Evolutionary conservation across 2,113 vertebrate genomes (phyloP).

Genomic region (Lagenorhynchus albirostris): DNA sequence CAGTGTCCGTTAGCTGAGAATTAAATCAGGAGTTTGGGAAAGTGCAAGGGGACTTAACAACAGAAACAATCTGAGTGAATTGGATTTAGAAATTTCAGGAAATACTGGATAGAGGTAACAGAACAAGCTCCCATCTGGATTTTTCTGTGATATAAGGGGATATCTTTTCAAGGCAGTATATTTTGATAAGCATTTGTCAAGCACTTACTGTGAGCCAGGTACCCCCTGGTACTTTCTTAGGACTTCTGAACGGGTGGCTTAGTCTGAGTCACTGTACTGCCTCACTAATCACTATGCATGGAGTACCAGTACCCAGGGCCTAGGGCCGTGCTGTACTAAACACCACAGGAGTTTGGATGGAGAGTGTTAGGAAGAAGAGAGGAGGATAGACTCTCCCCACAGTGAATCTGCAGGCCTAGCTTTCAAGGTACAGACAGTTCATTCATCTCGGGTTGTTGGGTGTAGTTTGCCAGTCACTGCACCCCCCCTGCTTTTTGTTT

Average conservation of each 20-base stretch:
- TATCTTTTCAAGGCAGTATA: not conserved
- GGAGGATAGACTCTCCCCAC: constrained; percentile 29
- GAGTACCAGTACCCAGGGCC: not conserved
- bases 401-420: not conserved
- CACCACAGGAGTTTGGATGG: constrained; percentile 41
- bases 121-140: not conserved
- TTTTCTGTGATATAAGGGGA: not conserved
- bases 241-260: not conserved
- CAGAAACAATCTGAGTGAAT: not conserved
- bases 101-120: not conserved
- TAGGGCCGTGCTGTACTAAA: not conserved
- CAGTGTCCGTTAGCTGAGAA: not conserved
- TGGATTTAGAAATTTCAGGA: not conserved
- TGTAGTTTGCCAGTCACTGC: constrained; percentile 8
- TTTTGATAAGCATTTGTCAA: not conserved
- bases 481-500: not conserved
- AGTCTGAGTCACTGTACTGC: not conserved
- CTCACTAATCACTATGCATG: not conserved
- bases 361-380: not conserved
- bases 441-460: constrained; percentile 43
- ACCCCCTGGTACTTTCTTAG: not conserved
- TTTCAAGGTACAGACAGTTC: not conserved
- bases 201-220: not conserved
- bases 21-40: not conserved
- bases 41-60: not conserved